Base-by-base conservation (phyloP, 2,888 invertebrate genomes). In the Synergus gifuensis region DNA sequence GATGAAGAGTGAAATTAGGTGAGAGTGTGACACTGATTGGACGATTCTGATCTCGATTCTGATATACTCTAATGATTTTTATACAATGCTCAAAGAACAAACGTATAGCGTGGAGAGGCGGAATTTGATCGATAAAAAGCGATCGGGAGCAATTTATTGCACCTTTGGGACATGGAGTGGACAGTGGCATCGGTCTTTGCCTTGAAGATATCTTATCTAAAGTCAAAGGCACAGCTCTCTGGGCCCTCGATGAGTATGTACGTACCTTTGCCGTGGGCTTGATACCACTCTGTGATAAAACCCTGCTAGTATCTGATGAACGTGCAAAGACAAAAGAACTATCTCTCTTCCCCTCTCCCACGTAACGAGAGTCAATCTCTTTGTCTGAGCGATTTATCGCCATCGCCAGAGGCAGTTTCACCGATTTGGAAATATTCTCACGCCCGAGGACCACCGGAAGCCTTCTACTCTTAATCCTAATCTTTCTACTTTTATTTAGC, bases 131-230 rank as follows among this genome's bases (percentile, higher is more conserved):
- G 90, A 88, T 86, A 90, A 90, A 89, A 90, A 89, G 88, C 88
- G 89, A 91, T 90, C 87, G 84, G 83, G 88, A 87, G 90, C 90
- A 90, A 92, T 92, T 92, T 91, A 92, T 92, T 89, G 87, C 87
- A 86, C 86, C 88, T 89, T 87, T 90, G 86, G 87, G 86, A 87
- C 85, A 83, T 85, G 83, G 84, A 87, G 90, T 89, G 88, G 89
- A 89, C 88, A 89, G 88, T 88, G 90, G 89, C 88, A 90, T 89
- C 88, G 89, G 89, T 89, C 89, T 86, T 83, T 88, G 86, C 85
- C 87, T 85, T 80, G 81, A 83, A 90, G 90, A 91, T 91, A 91
- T 87, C 90, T 90, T 91, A 91, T 91, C 91, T 89, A 87, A 88
- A 36, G 36, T n/a, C 58, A 58, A 58, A 58, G 88, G 89, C 89